Conservation (phyloP, 2,797 vertebrate genomes). For the Coreius guichenoti region DNA sequence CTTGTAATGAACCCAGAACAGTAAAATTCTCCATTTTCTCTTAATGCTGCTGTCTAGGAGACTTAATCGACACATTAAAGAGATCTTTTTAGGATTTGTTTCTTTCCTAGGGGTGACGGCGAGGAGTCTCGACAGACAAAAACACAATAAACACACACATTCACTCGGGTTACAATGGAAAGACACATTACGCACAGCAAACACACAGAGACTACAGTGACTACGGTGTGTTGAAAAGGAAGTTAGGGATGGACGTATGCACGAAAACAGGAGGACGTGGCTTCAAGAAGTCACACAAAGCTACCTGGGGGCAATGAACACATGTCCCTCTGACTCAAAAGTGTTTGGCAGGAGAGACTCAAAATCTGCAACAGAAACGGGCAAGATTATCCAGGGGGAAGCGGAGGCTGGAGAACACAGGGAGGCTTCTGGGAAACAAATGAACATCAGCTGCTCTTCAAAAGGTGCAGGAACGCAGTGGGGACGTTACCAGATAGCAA, state of each 20-base stretch:
- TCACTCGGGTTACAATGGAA: slow-evolving; percentile 42
- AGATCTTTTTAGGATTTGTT: not conserved
- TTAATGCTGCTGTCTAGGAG: not conserved
- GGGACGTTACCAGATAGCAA: slow-evolving; percentile 81
- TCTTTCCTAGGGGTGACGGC: not conserved
- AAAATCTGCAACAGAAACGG: slow-evolving; percentile 99
- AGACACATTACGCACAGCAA: slow-evolving; percentile 48
- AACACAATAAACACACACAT: slow-evolving; percentile 43
- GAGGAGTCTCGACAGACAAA: slow-evolving; percentile 8
- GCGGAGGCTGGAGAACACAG: slow-evolving; percentile 74
- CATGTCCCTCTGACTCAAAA: slow-evolving; percentile 99
- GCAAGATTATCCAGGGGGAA: slow-evolving; percentile 88
- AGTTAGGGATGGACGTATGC: slow-evolving; percentile 42
- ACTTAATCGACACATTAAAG: not conserved
- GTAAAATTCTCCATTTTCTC: slow-evolving; percentile 16
- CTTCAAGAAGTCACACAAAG: slow-evolving; percentile 83
- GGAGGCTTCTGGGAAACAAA: slow-evolving; percentile 68
- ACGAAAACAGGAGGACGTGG: slow-evolving; percentile 39
- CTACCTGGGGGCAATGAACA: slow-evolving; percentile 99
- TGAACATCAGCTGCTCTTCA: slow-evolving; percentile 81
- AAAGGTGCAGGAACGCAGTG: slow-evolving; percentile 74
- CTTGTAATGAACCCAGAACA: slow-evolving; percentile 12
- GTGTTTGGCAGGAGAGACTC: slow-evolving; percentile 99
- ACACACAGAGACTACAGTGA: slow-evolving; percentile 33
- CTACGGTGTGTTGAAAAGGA: slow-evolving; percentile 50